These are phyloP conservation scores for Danio choprae DNA, from an alignment of 2,797 vertebrate genomes.

Conservation along the genomic window DNA sequence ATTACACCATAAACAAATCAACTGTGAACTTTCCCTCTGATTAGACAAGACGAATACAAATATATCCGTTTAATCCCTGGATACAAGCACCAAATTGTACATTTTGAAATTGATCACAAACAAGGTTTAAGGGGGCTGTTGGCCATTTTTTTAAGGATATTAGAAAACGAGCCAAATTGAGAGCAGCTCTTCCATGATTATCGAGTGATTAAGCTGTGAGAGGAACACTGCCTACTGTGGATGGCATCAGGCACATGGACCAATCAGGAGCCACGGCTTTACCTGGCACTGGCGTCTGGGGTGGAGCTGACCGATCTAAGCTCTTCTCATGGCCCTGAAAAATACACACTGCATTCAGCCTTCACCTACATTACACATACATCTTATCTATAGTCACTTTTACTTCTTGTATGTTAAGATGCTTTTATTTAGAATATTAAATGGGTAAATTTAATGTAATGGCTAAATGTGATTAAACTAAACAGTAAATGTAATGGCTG, in stretches of 20 bases:
- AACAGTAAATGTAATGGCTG: no score
- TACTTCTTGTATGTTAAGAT: background rate
- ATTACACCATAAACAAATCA: conserved; percentile 10
- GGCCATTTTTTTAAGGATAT: conserved; percentile 42
- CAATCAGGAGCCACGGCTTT: conserved; percentile 41
- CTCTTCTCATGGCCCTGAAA: conserved; percentile 45
- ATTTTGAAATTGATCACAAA: background rate
- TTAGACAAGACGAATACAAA: background rate
- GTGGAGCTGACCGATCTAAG: conserved; percentile 36
- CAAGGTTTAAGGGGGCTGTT: conserved; percentile 34
- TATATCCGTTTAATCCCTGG: background rate
- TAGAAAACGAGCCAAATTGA: conserved; percentile 48
- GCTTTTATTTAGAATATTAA: background rate
- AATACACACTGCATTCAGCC: conserved; percentile 25
- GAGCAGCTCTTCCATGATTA: conserved; percentile 42
- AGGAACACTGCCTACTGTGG: conserved; percentile 31
- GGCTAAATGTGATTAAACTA: no score
- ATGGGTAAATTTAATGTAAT: background rate
- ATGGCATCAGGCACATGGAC: conserved; percentile 37
- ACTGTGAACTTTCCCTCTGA: background rate
- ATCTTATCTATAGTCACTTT: background rate
- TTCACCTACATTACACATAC: background rate
- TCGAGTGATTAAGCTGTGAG: conserved; percentile 42
- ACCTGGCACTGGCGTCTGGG: conserved; percentile 52
- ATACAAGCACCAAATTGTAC: background rate